Conservation (phyloP, 2,797 vertebrate genomes). For the Gila robusta region DNA sequence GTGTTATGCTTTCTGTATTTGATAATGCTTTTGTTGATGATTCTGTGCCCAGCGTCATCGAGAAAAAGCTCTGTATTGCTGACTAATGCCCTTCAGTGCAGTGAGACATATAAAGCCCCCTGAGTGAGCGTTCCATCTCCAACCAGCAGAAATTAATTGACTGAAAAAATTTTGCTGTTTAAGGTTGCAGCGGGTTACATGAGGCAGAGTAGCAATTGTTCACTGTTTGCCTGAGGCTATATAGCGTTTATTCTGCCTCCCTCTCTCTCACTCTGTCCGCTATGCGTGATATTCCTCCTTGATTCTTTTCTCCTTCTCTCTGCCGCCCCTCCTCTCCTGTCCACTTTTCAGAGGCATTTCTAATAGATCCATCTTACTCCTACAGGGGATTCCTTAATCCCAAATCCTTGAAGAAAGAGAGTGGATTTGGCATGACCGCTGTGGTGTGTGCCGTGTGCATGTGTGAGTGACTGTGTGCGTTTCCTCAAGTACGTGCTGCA, state of each 20-base stretch:
- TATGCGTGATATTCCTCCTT: constrained; percentile 44
- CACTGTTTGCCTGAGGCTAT: constrained; percentile 82
- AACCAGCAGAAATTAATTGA: constrained; percentile 87
- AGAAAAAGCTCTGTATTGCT: constrained; percentile 50
- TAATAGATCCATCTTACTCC: constrained; percentile 46
- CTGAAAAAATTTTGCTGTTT: constrained; percentile 85
- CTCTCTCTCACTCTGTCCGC: constrained; percentile 27
- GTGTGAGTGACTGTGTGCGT: constrained; percentile 27
- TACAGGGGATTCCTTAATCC: constrained; percentile 48
- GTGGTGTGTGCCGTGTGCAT: constrained; percentile 32
- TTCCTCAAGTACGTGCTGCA: constrained; percentile 18
- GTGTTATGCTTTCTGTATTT: constrained; percentile 43
- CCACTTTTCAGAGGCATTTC: constrained; percentile 45
- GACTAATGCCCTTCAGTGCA: constrained; percentile 53
- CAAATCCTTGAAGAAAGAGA: constrained; percentile 55
- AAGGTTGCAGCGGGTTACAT: constrained; percentile 84
- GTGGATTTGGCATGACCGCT: constrained; percentile 48
- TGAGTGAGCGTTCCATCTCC: constrained; percentile 78
- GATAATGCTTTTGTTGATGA: constrained; percentile 53
- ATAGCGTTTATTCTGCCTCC: constrained; percentile 73
- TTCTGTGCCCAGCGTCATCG: constrained; percentile 38
- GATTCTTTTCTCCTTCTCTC: constrained; percentile 27
- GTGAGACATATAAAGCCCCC: constrained; percentile 78
- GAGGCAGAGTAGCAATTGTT: constrained; percentile 85
- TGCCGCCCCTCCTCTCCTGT: constrained; percentile 6